Evolutionary conservation across 2,797 vertebrate genomes (phyloP).

Genomic region (Sebastes minor): DNA sequence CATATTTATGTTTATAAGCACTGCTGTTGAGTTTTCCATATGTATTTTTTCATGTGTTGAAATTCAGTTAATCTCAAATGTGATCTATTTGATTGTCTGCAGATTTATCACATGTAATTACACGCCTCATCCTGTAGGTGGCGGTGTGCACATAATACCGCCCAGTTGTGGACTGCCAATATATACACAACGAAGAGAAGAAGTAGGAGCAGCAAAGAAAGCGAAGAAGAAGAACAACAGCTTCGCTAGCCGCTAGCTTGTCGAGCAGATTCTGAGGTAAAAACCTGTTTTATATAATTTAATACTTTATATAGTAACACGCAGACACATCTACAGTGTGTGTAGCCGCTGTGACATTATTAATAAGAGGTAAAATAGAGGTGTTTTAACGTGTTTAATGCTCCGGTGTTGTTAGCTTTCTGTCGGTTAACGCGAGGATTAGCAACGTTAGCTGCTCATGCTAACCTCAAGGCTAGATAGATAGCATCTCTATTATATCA

Average conservation of each 20-base stretch:
- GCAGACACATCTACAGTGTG: rapidly evolving
- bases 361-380: rapidly evolving
- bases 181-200: slow-evolving; percentile 13
- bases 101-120: rapidly evolving
- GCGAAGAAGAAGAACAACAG: slow-evolving; percentile 24
- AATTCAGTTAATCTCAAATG: neutral
- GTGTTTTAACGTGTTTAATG: neutral
- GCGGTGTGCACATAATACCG: neutral
- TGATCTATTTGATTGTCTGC: neutral
- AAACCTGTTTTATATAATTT: neutral
- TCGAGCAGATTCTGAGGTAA: slow-evolving; percentile 54
- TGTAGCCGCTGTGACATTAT: rapidly evolving
- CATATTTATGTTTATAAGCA: too few relatives aligned
- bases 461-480: neutral
- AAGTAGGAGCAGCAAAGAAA: neutral
- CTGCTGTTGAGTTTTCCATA: too few relatives aligned
- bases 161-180: neutral
- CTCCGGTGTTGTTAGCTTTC: neutral
- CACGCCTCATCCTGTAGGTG: neutral
- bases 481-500: too few relatives aligned
- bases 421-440: slow-evolving; percentile 12
- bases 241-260: slow-evolving; percentile 27
- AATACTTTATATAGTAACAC: rapidly evolving
- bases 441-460: slow-evolving; percentile 37
- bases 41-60: too few relatives aligned